Evolutionary conservation across 2,888 invertebrate species (phyloP), one percentile per base, ranked within the genome.

Genomic region (Galeopsomyia nigrocyanea): DNA sequence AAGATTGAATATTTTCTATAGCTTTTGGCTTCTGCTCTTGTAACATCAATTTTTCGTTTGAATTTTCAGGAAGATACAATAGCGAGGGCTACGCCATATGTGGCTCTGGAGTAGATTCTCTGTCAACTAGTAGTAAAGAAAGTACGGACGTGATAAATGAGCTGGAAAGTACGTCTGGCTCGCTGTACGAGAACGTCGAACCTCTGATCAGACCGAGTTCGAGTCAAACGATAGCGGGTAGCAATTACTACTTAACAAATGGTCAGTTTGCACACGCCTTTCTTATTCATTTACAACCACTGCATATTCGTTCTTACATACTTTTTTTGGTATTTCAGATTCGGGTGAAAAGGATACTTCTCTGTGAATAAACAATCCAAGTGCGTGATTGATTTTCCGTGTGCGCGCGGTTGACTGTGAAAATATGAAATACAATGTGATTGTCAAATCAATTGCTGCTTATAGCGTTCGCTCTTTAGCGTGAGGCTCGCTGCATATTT

Each of bases 21-120:
- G 10, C 5, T n/a, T 26, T 53, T 19, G 14, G 16, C 61, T 7
- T 7, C 3, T 46, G 60, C 9, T 61, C 10, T n/a, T n/a, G n/a
- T n/a, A 5, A 26, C 26, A 50, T 57, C 7, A 3, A 10, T 10
- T 39, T 39, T 9, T 22, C 14, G 17, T 67, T 31, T 13, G 26
- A 39, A 1, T 10, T 39, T 39, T 39, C 68, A 81, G 81, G 67
- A 51, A 76, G 78, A 60, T 78, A 74, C 22, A 79, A 78, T n/a
- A 83, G 81, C 22, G 79, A 79, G 55, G 79, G 78, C 62, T 80
- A 80, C 63, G 79, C 81, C 6, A 75, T 80, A 31, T 78, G 76
- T 69, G 78, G 81, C 68, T 75, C 78, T 17, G 73, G 65, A 5
- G 77, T 70, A 53, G 74, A 79, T 68, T 76, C 78, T 63, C 61